Base-by-base conservation (phyloP, 2,797 vertebrate genomes). In the Epinephelus coioides region DNA sequence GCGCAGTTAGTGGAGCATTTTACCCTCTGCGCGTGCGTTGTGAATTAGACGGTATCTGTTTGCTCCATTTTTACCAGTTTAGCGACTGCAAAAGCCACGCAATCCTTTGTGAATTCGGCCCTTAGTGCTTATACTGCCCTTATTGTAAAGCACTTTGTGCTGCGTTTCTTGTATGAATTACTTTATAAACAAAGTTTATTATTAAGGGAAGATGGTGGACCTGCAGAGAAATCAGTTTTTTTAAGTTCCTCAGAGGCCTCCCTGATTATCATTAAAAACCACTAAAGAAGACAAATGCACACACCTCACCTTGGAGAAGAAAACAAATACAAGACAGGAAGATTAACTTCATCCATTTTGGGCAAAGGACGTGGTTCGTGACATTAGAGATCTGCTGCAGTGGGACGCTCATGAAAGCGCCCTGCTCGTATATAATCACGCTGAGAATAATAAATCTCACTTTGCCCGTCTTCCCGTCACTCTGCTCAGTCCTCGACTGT, bases 361-460 rank as follows among this genome's bases (percentile, higher is more conserved):
- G 27, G 47, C 27, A 64, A 25, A 68, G 19, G 25, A 66, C 12
- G 19, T 2, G 1, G 43, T 44, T 74, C 1, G 3, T 66, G 65
- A 69, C 30, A 68, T 79, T 69, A 30, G 55, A 73, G 4, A 64
- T 64, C 46, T 54, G 34, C 40, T 3, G 6, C 47, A 62, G 12
- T 2, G 47, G 40, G 73, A 60, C 8, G 46, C 17, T 40, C 27
- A 23, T 60, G 10, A 78, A 79, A 80, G 63, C 38, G 14, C 18
- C 56, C 6, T 62, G 27, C 67, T 63, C 19, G 10, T 57, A 15
- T 55, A 69, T 40, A 66, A 76, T 63, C 72, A 69, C 23, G 27
- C 50, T 13, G 43, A 67, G 57, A 63, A 72, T 60, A 51, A 88
- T 86, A 82, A 68, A 90, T 89, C 59, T 66, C 30, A 74, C 44